A percentile compares a stretch with the other conserved stretches of the same genome.
phyloP scores from a whole-genome alignment of 2,888 invertebrate genomes.

The Nephrocerus scutellatus region DNA sequence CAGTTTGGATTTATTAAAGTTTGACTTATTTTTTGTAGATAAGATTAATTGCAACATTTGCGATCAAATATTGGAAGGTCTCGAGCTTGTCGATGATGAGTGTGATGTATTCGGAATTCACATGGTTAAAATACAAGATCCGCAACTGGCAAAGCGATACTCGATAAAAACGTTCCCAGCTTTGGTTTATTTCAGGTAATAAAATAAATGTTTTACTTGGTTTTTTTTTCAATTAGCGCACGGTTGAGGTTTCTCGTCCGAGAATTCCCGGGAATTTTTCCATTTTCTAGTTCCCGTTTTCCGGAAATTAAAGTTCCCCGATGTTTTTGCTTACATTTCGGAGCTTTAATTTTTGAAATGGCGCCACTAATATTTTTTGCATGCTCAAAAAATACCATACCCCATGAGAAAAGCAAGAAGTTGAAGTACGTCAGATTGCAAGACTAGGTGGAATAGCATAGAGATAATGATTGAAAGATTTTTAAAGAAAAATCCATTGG shows the following conservation, averaged over 20 bases:
- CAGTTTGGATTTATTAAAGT: slow-evolving; percentile 1
- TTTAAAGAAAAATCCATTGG: no score
- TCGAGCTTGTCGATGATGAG: slow-evolving; percentile 85
- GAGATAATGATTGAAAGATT: no score
- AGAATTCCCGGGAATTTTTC: no score
- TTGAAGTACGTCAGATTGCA: no score
- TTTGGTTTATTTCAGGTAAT: slow-evolving; percentile 77
- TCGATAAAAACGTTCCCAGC: slow-evolving; percentile 93
- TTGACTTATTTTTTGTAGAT: slow-evolving; percentile 50
- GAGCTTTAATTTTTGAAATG: background rate
- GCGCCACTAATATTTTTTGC: no score
- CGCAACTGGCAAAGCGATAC: slow-evolving; percentile 83
- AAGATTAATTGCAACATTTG: slow-evolving; percentile 89
- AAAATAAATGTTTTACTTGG: slow-evolving; percentile 1
- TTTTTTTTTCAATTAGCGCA: slow-evolving; percentile 4
- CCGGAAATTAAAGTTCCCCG: background rate
- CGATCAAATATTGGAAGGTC: slow-evolving; percentile 78
- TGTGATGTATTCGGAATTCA: slow-evolving; percentile 89
- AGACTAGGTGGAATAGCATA: no score
- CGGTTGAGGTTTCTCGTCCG: no score
- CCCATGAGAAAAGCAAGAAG: no score
- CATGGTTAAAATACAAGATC: slow-evolving; percentile 88
- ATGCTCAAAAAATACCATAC: no score
- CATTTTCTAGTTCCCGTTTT: slow-evolving; percentile 23
- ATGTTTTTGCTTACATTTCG: background rate